Base-by-base conservation (phyloP, 64 coral and sea anemone genomes). In the Pachyseris speciosa region DNA sequence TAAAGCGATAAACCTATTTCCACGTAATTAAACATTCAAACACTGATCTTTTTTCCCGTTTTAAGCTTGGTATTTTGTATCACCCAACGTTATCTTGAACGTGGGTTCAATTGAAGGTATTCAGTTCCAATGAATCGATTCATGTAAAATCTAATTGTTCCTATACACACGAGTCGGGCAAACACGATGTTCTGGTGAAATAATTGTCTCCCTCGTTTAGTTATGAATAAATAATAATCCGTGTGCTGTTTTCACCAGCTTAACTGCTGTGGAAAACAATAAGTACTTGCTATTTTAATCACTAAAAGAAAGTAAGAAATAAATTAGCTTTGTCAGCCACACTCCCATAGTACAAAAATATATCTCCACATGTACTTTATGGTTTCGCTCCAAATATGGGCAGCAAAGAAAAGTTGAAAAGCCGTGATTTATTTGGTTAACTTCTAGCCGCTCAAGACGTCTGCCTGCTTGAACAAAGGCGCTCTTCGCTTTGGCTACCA, bases 311-410 rank as follows among this genome's bases (percentile, higher is more conserved):
- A 40, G 10, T 11, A 61, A 4, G 63, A 81, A 63, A 61, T 40
- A 38, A 25, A 39, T 17, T 36, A 24, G 63, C 24, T 19, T 58
- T 81, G 30, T 24, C 30, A 81, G 32, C 20, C 25, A 19, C 9
- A 10, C 37, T 20, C 9, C 77, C 34, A n/a, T n/a, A n/a, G n/a
- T n/a, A 12, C 32, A 39, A 67, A 34, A 64, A 16, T 3, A 71
- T 39, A 20, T 40, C 3, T 37, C 39, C 77, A 81, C 63, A 81
- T 81, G 77, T 61, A 32, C 52, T 81, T 61, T 22, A 40, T 81
- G 37, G 77, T 59, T 81, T 81, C 77, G 27, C 51, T 17, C 77
- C 77, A 63, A 81, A 81, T 81, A 81, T 61, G 77, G 77, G 26
- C 1, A 58, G 33, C 27, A 36, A 34, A 61, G 22, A 61, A 60